Conservation (phyloP, 1,140 invertebrate species). For the Sitobion miscanthi region DNA sequence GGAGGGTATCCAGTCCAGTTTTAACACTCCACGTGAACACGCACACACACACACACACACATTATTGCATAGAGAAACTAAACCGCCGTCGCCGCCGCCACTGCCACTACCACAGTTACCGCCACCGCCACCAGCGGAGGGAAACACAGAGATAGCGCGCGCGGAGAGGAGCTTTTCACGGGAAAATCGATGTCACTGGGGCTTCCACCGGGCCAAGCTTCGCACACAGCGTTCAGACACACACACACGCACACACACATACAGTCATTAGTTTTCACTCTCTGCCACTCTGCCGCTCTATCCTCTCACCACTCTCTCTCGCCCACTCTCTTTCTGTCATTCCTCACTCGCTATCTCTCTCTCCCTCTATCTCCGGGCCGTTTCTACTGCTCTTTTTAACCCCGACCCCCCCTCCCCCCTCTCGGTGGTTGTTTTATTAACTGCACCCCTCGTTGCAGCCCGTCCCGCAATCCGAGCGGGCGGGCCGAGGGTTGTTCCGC, state of each 20-base stretch:
- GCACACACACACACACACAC: background rate
- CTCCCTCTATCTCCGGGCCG: background rate
- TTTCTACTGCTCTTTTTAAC: background rate
- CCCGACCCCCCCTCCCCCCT: background rate
- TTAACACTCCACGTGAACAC: background rate
- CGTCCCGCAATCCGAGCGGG: background rate
- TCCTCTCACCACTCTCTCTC: background rate
- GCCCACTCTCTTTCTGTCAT: background rate
- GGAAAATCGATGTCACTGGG: slow-evolving; percentile 50
- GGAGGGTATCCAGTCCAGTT: background rate
- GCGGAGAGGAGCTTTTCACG: slow-evolving; percentile 24
- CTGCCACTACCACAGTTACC: too few species aligned
- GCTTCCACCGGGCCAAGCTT: slow-evolving; percentile 2
- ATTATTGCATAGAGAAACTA: slow-evolving; percentile 21
- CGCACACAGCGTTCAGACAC: background rate
- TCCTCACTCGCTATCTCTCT: background rate
- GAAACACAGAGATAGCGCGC: background rate
- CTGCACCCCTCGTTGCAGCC: background rate
- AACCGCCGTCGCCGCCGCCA: background rate
- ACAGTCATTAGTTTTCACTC: slow-evolving; percentile 6
- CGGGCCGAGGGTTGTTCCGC: background rate
- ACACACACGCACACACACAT: background rate
- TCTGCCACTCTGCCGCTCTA: background rate
- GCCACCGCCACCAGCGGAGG: background rate
- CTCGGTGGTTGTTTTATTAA: background rate